Percentiles rank a stretch among this genome's conserved stretches.
Conservation (phyloP, 2,797 vertebrate genomes). For the Gobionotothen gibberifrons region DNA sequence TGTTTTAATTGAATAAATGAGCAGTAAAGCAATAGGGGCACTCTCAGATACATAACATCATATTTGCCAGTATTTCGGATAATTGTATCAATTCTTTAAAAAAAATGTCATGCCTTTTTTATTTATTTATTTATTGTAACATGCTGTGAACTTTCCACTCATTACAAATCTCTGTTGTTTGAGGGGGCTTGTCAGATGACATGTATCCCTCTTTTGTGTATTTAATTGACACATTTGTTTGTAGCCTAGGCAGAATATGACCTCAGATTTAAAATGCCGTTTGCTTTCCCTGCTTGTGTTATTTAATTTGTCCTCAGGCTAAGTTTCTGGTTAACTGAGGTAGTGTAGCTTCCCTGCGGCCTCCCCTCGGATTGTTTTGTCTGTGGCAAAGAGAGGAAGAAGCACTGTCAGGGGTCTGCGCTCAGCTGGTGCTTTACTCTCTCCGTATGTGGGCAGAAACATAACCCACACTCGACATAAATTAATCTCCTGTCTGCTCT, state of each 20-base stretch:
- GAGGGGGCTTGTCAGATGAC: not conserved
- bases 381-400: conserved; percentile 53
- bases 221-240: not conserved
- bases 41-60: not conserved
- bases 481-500: conserved; percentile 31
- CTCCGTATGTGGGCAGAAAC: conserved; percentile 36
- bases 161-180: not conserved
- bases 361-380: conserved; percentile 56
- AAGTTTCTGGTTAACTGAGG: conserved; percentile 29
- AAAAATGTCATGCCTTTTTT: not conserved
- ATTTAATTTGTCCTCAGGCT: conserved; percentile 44
- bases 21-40: not conserved
- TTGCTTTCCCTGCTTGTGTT: conserved; percentile 5
- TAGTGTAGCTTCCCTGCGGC: conserved; percentile 45
- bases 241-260: not conserved
- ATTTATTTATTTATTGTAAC: not conserved
- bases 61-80: not conserved
- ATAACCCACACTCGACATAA: conserved; percentile 17
- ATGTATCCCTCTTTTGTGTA: not conserved
- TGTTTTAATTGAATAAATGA: conserved; percentile 12
- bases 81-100: not conserved
- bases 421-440: conserved; percentile 45
- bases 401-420: conserved; percentile 40
- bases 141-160: not conserved
- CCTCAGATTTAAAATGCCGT: not conserved